Evolutionary conservation across 2,113 vertebrate genomes (phyloP), one percentile per base, ranked within the genome.

Genomic region (Melanerpes formicivorus): DNA sequence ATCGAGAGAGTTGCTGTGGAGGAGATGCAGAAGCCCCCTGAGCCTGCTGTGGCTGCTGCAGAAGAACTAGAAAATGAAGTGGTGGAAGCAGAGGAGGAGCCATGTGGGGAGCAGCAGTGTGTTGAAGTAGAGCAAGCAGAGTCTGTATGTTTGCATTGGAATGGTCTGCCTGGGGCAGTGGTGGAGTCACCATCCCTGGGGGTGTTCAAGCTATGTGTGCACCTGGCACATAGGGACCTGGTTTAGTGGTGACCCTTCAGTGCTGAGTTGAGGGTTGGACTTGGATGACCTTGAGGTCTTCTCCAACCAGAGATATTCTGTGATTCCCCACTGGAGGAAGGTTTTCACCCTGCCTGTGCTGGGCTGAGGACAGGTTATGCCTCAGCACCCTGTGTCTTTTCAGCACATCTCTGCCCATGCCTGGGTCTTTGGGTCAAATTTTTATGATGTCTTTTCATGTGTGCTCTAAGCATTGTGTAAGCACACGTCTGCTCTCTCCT

Each of bases 101-200:
- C 98, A 0, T 96, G 98, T 82, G 98, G 97, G 81, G 98, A 98
- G 60, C 97, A 98, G 19, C 96, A 52, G 50, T 52, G 98, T 79
- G 97, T 98, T 83, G 97, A 98, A 86, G 94, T 96, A 78, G 97
- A 98, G 70, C 88, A 97, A 23, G 96, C 95, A 18, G 97, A 98
- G 71, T 93, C 95, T 46, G 97, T 98, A 96, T 79, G 97, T 97
- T 85, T 84, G 52, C 17, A 25, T 65, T 59, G 56, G 3, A 4
- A 30, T 25, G 22, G 50, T 52, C 50, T 52, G 50, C 50, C 22
- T 22, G 23, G 50, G 50, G 50, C 50, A 52, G 50, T 25, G 50
- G 22, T 52, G 50, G 50, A 52, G 22, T 52, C 50, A 52, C 50
- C 50, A 25, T 52, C 50, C 22, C 50, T 52, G 50, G 50, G 50